phyloP scores from a whole-genome alignment of 2,113 vertebrate species.

The Trichomycterus rosablanca region DNA sequence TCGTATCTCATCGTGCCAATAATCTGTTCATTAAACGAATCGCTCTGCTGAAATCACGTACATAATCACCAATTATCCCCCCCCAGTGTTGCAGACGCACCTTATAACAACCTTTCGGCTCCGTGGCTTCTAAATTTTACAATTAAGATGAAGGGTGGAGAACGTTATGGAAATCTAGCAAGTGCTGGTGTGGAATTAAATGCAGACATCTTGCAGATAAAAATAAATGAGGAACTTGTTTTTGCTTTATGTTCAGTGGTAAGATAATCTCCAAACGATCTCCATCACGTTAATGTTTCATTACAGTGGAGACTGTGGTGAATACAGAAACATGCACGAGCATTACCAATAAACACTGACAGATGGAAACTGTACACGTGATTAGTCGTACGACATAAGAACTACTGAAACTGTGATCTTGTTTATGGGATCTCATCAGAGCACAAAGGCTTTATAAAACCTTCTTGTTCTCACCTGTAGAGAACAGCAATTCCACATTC shows the following conservation, averaged over 20 bases:
- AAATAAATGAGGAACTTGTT: background rate
- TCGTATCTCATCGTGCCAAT: conserved; percentile 57
- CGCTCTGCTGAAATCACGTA: conserved; percentile 26
- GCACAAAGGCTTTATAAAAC: conserved; percentile 13
- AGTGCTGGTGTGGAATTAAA: conserved; percentile 5
- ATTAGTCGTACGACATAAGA: background rate
- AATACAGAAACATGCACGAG: background rate
- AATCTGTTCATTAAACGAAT: background rate
- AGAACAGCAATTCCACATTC: conserved; percentile 26
- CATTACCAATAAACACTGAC: conserved; percentile 14
- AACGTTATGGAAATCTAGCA: too few relatives aligned
- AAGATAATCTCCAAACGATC: background rate
- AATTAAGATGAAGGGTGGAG: background rate
- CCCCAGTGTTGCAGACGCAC: conserved; percentile 54
- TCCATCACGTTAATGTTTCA: conserved; percentile 28
- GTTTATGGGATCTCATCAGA: conserved; percentile 11
- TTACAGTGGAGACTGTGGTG: conserved; percentile 15
- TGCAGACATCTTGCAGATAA: background rate
- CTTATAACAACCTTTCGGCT: conserved; percentile 55
- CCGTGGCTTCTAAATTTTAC: conserved; percentile 40
- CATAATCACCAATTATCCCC: conserved; percentile 69
- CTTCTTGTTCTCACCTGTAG: conserved; percentile 16
- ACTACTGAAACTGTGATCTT: conserved; percentile 4
- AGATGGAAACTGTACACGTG: conserved; percentile 6
- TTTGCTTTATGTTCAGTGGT: conserved; percentile 1